Evolutionary conservation across 2,797 vertebrate species (phyloP), one percentile per base, ranked within the genome.

Genomic region (Brachyalestes nurse): DNA sequence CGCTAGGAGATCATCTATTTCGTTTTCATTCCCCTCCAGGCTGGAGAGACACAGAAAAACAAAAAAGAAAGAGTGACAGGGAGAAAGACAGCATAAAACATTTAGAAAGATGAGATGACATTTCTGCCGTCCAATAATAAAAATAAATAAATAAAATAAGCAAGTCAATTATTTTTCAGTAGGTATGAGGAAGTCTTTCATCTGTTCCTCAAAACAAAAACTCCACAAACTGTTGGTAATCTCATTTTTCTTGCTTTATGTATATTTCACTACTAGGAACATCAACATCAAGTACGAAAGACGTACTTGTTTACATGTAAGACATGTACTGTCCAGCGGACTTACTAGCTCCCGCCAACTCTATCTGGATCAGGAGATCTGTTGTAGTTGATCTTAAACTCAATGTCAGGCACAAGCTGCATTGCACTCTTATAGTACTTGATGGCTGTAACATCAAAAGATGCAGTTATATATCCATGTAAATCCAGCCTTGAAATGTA

Each of bases 351-450:
- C 89, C 93, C 96, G 88, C 93, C 96, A 88, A 86, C 94, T 88
- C 92, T 91, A 72, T 97, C 97, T 66, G 94, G 88, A 75, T 99
- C 97, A 84, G 96, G 93, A 86, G 96, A 95, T 86, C 96, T 94
- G 85, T 93, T 95, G 90, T 99, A 99, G 92, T 95, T 96, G 91
- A 99, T 97, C 93, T 95, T 98, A 92, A 97, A 99, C 89, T 99
- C 98, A 81, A 99, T 99, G 91, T 99, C 97, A 84, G 98, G 98
- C 78, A 98, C 98, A 76, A 99, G 95, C 86, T 98, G 98, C 97
- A 99, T 99, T 82, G 98, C 97, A 90, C 96, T 93, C 86, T 97
- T 97, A 85, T 99, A 99, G 93, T 97, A 99, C 91, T 99, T 99
- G 95, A 99, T 99, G 86, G 98, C 98, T 99, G 92, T 77, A 95